Conservation (phyloP, 2,888 invertebrate genomes). For the Oxyteleia sp. region DNA sequence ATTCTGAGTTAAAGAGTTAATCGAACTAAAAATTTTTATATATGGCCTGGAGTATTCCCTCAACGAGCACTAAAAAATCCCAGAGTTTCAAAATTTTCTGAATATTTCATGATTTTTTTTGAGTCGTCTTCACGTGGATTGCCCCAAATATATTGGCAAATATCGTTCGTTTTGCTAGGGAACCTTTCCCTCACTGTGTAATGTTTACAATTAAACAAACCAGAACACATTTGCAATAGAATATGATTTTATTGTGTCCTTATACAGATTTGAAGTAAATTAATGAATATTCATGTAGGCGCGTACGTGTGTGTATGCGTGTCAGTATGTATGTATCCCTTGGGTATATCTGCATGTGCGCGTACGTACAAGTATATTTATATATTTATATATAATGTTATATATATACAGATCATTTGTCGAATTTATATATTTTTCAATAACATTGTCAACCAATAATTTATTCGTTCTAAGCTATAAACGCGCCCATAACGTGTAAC, state of each 20-base stretch:
- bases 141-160: too few species aligned
- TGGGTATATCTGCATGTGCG: slow-evolving; percentile 60
- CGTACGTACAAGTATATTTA: slow-evolving; percentile 75
- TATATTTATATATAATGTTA: slow-evolving; percentile 81
- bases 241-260: slow-evolving; percentile 85
- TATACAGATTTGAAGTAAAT: slow-evolving; percentile 84
- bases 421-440: slow-evolving; percentile 82
- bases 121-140: too few species aligned
- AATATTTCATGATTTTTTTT: too few species aligned
- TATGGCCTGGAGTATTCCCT: too few species aligned
- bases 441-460: slow-evolving; percentile 87
- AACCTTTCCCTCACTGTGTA: too few species aligned
- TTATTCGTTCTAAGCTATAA: slow-evolving; percentile 83
- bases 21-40: too few species aligned
- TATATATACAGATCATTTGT: slow-evolving; percentile 83
- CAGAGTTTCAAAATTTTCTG: too few species aligned
- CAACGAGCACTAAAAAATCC: too few species aligned
- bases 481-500: slow-evolving; percentile 75
- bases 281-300: slow-evolving; percentile 78
- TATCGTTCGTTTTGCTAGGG: too few species aligned
- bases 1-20: too few species aligned
- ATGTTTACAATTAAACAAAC: too few species aligned
- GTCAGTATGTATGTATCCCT: slow-evolving; percentile 51
- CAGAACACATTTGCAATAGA: slow-evolving; percentile 84
- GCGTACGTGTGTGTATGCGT: slow-evolving; percentile 72